Evolutionary conservation across 30 jellyfish, hydroid and myxozoan genomes (phyloP).

Genomic region (Hydractinia symbiolongicarpus): DNA sequence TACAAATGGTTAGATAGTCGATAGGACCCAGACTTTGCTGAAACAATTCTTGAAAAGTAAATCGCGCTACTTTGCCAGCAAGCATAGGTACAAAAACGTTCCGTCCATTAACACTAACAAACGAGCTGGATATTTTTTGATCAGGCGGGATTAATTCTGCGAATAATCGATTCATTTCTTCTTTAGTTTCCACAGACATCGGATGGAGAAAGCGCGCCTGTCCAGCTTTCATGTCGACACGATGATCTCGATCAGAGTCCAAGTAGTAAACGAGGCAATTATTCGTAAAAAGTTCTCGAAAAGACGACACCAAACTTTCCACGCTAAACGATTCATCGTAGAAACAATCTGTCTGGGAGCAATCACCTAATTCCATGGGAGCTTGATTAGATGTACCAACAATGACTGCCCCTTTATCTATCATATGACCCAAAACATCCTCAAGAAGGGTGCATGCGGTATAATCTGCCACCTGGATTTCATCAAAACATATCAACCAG

Average conservation of each 20-base stretch:
- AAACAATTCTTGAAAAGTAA: conserved; percentile 57
- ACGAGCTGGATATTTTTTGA: conserved; percentile 22
- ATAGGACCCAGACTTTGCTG: conserved; percentile 71
- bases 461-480: conserved; percentile 63
- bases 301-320: conserved; percentile 30
- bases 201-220: conserved; percentile 46
- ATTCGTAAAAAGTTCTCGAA: conserved; percentile 30
- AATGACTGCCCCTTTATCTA: conserved; percentile 67
- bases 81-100: conserved; percentile 56
- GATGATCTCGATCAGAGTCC: conserved; percentile 55
- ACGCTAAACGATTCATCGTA: conserved; percentile 54
- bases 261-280: conserved; percentile 44
- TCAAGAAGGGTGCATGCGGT: conserved; percentile 52
- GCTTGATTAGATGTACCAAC: conserved; percentile 78
- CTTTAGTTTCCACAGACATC: conserved; percentile 22
- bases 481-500: conserved; percentile 81
- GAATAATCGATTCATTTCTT: conserved; percentile 49
- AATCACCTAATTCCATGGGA: conserved; percentile 54
- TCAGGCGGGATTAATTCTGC: conserved; percentile 40
- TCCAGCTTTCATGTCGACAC: conserved; percentile 56
- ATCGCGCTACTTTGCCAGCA: conserved; percentile 65
- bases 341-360: conserved; percentile 39
- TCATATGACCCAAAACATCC: conserved; percentile 50
- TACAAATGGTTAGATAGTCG: conserved; percentile 67
- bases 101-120: conserved; percentile 50